Evolutionary conservation across 2,888 invertebrate genomes (phyloP), one percentile per base, ranked within the genome.

Genomic region (Ochropleura plecta): DNA sequence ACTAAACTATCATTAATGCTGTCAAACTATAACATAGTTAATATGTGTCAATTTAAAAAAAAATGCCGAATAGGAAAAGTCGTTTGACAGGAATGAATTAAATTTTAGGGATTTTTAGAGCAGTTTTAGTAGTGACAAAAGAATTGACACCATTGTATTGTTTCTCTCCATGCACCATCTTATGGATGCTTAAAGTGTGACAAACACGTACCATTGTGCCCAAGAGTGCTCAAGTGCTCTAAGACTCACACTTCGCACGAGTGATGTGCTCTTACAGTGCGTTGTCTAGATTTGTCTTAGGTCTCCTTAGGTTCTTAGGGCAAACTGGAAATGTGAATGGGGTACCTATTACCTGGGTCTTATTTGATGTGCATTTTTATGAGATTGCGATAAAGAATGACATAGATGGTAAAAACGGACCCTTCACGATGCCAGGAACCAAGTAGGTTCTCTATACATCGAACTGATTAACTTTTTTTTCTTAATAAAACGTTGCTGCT

Each of bases 171-270:
- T 48, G 12, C 10, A 49, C 12, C n/a, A 57, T 64, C 46, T 64
- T 51, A 78, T 64, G 51, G 53, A 67, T 40, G n/a, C 64, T 77
- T 59, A 53, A 64, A 64, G 53, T 70, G 75, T 75, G 81, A 79
- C 66, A 55, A 70, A 74, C 51, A 46, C 44, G 18, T 42, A 8
- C 70, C 20, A 63, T 80, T 70, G 75, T 79, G 16, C 42, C 42
- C 14, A 53, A 51, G 46, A 66, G 51, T 66, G 60, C 51, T 44
- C 66, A 53, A 73, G 69, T 51, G 66, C 48, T n/a, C 44, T 9
- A 20, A 42, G 40, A 30, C 55, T 60, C 10, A 20, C 46, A 57
- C 55, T 66, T 70, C 48, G 48, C 53, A 63, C 57, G 59, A 63
- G 44, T 67, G 55, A 80, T 70, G 81, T 70, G 66, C 20, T 80